Evolutionary conservation across 2,797 vertebrate species (phyloP).

Genomic region (Lepus oiostolus): DNA sequence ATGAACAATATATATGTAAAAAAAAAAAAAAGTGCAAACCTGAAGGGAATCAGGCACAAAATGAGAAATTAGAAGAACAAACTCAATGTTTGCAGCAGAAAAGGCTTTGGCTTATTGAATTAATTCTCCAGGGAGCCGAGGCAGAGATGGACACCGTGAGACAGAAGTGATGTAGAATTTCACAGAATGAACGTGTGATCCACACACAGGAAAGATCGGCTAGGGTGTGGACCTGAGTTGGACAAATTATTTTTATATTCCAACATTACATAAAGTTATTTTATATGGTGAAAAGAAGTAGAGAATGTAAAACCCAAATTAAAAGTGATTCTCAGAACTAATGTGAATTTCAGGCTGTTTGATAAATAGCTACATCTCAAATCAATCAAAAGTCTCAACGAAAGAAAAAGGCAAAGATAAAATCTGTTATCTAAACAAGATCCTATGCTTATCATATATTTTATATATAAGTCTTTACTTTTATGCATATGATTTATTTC

Average conservation of each 20-base stretch:
- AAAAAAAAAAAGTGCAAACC: background rate
- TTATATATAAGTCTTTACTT: background rate
- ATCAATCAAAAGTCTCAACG: background rate
- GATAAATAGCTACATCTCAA: background rate
- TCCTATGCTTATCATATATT: background rate
- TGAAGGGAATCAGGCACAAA: slow-evolving; percentile 51
- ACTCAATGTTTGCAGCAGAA: slow-evolving; percentile 42
- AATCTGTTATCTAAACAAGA: background rate
- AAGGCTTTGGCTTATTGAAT: slow-evolving; percentile 36
- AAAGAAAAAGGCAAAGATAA: background rate
- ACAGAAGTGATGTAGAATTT: slow-evolving; percentile 16
- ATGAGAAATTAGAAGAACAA: slow-evolving; percentile 48
- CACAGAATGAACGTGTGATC: background rate
- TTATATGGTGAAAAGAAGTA: slow-evolving; percentile 55
- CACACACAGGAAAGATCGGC: background rate
- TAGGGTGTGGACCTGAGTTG: background rate
- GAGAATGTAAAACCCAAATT: slow-evolving; percentile 49
- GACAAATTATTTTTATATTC: slow-evolving; percentile 39
- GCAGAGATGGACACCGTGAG: background rate
- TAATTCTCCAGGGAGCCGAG: slow-evolving; percentile 53
- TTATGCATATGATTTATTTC: background rate
- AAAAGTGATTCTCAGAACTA: slow-evolving; percentile 5
- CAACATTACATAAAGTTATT: slow-evolving; percentile 45
- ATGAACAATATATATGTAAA: background rate
- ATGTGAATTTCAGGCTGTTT: background rate